Percentiles rank a stretch among this genome's conserved stretches.
phyloP scores from a whole-genome alignment of 37 sponge, comb jelly and placozoan genomes.

The Spongilla lacustris region DNA sequence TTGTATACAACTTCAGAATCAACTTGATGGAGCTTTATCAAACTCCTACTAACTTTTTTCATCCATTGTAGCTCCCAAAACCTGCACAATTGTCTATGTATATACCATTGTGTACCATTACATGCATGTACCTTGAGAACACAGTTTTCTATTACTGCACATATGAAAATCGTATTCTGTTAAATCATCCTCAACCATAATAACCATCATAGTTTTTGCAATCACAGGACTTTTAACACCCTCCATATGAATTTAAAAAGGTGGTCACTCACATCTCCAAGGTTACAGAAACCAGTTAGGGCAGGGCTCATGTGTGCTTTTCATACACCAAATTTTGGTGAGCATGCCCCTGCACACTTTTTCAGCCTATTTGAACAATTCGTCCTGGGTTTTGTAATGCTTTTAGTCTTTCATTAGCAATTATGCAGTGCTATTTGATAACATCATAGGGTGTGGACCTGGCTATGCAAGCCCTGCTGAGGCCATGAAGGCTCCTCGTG shows the following conservation, averaged over 20 bases:
- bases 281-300: slow-evolving; percentile 13
- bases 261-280: slow-evolving; percentile 25
- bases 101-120: not conserved
- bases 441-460: slow-evolving; percentile 68
- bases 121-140: not conserved
- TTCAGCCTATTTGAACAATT: too few species aligned
- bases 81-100: slow-evolving; percentile 14
- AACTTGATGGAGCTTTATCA: slow-evolving; percentile 29
- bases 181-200: slow-evolving; percentile 38
- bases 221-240: not conserved
- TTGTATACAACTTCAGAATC: slow-evolving; percentile 42
- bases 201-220: slow-evolving; percentile 40
- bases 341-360: too few species aligned
- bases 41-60: slow-evolving; percentile 15
- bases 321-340: slow-evolving; percentile 38
- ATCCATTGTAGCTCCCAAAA: slow-evolving; percentile 27
- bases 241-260: slow-evolving; percentile 11
- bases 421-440: too few species aligned
- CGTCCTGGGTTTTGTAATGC: too few species aligned
- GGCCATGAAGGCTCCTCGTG: slow-evolving; percentile 86
- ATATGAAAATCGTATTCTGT: slow-evolving; percentile 36
- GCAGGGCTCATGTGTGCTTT: slow-evolving; percentile 43
- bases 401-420: too few species aligned
- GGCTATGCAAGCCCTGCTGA: slow-evolving; percentile 82
- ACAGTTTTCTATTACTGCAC: slow-evolving; percentile 23